These are phyloP conservation scores for Hemicrepidius hirtus DNA, from an alignment of 2,888 invertebrate species.

Conservation along the genomic window DNA sequence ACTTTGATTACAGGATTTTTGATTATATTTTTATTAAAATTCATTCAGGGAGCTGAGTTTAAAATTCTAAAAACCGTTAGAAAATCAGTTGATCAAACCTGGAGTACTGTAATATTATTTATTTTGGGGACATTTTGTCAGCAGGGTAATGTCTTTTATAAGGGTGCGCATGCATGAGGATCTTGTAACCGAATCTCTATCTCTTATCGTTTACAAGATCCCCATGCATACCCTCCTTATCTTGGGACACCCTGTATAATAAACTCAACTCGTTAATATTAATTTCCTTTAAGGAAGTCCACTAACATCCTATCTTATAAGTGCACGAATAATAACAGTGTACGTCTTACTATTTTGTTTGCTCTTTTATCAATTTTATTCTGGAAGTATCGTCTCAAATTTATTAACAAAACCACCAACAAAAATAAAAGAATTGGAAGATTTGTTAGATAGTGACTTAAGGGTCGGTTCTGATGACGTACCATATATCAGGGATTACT, in stretches of 20 bases:
- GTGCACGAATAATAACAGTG: constrained; percentile 63
- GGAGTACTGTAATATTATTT: constrained; percentile 37
- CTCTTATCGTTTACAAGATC: too few relatives aligned
- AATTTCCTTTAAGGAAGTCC: constrained; percentile 1
- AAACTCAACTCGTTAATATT: not conserved
- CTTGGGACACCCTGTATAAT: too few relatives aligned
- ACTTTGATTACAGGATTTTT: constrained; percentile 58
- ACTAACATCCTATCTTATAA: constrained; percentile 49
- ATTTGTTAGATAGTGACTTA: constrained; percentile 76
- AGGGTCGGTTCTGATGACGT: constrained; percentile 79
- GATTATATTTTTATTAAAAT: not conserved
- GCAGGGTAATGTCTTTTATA: too few relatives aligned
- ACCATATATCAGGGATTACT: constrained; percentile 78
- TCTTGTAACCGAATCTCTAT: too few relatives aligned
- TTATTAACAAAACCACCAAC: constrained; percentile 77
- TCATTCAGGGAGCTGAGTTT: not conserved
- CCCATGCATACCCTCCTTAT: too few relatives aligned
- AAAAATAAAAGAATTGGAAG: constrained; percentile 76
- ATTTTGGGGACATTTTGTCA: constrained; percentile 55
- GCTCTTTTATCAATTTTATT: constrained; percentile 81
- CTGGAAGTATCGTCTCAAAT: constrained; percentile 81
- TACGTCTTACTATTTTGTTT: constrained; percentile 74
- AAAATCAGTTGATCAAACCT: constrained; percentile 49
- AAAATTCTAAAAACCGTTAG: not conserved
- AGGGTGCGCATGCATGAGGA: too few relatives aligned